These are phyloP conservation scores for Anthoptus insignis DNA, from an alignment of 2,888 invertebrate species.

Conservation along the genomic window DNA sequence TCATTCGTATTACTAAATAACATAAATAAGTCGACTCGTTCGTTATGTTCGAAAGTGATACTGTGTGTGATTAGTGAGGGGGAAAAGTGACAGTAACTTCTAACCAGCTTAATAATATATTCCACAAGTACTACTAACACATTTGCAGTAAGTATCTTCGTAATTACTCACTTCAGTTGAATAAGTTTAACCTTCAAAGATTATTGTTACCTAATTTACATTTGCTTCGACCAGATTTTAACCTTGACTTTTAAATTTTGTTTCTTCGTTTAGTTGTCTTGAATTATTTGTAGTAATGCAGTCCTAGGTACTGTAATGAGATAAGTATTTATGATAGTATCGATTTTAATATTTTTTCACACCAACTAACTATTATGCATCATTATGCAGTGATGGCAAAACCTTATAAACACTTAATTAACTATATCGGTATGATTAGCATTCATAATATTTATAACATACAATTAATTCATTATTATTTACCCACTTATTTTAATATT, in stretches of 20 bases:
- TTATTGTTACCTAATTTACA: slow-evolving; percentile 7
- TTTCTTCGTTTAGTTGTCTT: slow-evolving; percentile 9
- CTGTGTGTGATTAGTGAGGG: slow-evolving; percentile 50
- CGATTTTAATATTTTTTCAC: no score
- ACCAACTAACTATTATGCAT: no score
- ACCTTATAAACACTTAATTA: no score
- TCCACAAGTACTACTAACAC: neutral
- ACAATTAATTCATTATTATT: no score
- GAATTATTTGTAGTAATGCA: neutral
- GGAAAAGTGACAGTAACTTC: slow-evolving; percentile 39
- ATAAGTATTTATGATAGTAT: neutral
- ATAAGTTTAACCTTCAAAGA: slow-evolving; percentile 18
- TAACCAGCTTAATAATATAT: neutral
- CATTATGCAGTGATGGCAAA: no score
- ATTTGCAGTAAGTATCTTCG: slow-evolving; percentile 19
- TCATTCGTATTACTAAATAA: slow-evolving; percentile 18
- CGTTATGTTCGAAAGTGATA: slow-evolving; percentile 48
- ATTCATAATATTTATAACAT: no score
- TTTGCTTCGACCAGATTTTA: slow-evolving; percentile 10
- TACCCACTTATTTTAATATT: no score
- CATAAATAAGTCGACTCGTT: slow-evolving; percentile 18
- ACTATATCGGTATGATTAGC: no score
- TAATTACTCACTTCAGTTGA: slow-evolving; percentile 1
- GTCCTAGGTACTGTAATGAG: neutral
- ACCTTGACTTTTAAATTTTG: slow-evolving; percentile 24